Conservation (phyloP, 2,797 vertebrate species). For the Spinus olivaceus region DNA sequence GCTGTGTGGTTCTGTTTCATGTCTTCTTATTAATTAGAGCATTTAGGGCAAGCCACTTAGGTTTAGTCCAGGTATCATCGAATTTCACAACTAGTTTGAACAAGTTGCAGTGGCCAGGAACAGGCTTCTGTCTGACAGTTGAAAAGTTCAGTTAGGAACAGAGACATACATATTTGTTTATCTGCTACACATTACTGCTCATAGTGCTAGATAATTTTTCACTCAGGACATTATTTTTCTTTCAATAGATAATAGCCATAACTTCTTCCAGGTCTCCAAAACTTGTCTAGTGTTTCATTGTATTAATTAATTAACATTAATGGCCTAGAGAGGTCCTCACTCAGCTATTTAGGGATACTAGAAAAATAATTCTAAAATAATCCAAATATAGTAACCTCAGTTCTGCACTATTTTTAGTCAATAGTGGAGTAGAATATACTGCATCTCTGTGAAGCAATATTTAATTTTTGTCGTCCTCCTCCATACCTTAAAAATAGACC, state of each 20-base stretch:
- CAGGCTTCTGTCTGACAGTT: neutral
- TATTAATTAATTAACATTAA: neutral
- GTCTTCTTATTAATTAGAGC: neutral
- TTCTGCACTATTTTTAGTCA: neutral
- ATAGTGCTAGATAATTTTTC: neutral
- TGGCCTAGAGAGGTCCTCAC: neutral
- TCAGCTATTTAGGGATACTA: neutral
- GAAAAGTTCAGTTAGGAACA: neutral
- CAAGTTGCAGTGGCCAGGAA: neutral
- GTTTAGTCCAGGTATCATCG: neutral
- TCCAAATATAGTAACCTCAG: neutral
- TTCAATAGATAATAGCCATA: neutral
- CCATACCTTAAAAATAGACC: neutral
- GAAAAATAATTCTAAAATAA: neutral
- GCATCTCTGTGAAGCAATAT: neutral
- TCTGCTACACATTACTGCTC: neutral
- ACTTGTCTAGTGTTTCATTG: neutral
- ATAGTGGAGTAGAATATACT: neutral
- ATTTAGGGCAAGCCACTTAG: rapidly evolving
- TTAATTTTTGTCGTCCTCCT: neutral
- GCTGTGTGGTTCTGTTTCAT: neutral
- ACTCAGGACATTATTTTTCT: neutral
- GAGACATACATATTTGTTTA: neutral
- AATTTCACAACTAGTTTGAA: neutral
- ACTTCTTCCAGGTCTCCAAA: neutral